A percentile compares a stretch with the other conserved stretches of the same genome.
Evolutionary conservation across 2,113 vertebrate genomes (phyloP).

Genomic region (Pelvicachromis taeniatus): DNA sequence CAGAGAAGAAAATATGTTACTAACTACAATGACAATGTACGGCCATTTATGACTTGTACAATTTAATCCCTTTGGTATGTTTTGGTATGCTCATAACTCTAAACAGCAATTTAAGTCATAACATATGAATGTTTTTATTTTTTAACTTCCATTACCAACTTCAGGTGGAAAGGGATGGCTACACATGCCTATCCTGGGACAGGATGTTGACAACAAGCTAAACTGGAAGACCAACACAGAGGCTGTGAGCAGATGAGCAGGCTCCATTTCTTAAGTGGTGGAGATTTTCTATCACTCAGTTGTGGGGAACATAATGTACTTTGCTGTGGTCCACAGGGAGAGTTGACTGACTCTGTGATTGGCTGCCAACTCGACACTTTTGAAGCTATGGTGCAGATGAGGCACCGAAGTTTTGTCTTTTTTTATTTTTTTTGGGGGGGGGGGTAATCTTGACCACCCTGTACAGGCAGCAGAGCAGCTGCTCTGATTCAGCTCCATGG

Average conservation of each 20-base stretch:
- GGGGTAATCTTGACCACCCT: background rate
- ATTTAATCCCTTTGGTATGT: background rate
- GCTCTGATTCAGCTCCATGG: background rate
- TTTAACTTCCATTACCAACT: background rate
- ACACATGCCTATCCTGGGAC: accelerated
- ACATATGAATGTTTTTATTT: background rate
- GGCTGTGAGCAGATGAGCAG: background rate
- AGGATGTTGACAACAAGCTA: background rate
- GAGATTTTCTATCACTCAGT: background rate
- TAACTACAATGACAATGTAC: background rate
- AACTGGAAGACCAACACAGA: background rate
- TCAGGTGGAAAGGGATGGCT: background rate
- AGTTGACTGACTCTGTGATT: background rate
- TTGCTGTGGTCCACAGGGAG: background rate
- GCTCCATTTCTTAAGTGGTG: background rate
- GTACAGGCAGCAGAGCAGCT: background rate
- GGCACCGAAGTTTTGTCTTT: background rate
- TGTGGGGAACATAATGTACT: background rate
- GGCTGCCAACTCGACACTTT: background rate
- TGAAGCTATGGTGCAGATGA: background rate
- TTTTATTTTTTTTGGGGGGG: background rate
- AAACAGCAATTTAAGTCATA: background rate
- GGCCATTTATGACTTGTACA: background rate
- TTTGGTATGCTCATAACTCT: background rate
- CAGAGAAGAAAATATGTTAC: background rate